Percentiles rank a stretch among this genome's conserved stretches.
These are phyloP conservation scores for Bombus confusus DNA, from an alignment of 1,140 invertebrate species.

Conservation along the genomic window DNA sequence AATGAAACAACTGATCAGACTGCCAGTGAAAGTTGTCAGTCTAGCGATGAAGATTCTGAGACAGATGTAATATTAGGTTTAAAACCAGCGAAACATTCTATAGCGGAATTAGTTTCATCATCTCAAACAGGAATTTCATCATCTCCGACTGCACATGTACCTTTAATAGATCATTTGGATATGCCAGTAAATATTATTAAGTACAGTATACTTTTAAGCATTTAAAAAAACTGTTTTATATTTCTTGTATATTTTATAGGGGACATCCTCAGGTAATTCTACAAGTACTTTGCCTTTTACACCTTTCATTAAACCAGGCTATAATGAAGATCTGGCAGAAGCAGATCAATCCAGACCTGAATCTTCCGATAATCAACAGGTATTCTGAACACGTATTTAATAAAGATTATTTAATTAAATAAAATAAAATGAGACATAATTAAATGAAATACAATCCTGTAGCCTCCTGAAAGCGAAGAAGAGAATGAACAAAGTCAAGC, in stretches of 20 bases:
- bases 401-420: not conserved
- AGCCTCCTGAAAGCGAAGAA: constrained; percentile 47
- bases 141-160: constrained; percentile 59
- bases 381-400: constrained; percentile 29
- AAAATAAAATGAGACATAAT: not conserved
- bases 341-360: constrained; percentile 81
- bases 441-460: not conserved
- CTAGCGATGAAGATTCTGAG: constrained; percentile 79
- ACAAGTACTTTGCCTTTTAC: constrained; percentile 41
- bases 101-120: constrained; percentile 64
- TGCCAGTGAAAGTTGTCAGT: constrained; percentile 75
- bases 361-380: constrained; percentile 72
- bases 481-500: constrained; percentile 57
- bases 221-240: not conserved
- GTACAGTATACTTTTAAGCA: not conserved
- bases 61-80: constrained; percentile 61
- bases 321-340: constrained; percentile 82
- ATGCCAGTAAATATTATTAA: constrained; percentile 59
- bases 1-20: constrained; percentile 74
- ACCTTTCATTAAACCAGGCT: constrained; percentile 63
- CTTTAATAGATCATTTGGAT: constrained; percentile 67
- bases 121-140: constrained; percentile 59
- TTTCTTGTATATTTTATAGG: constrained; percentile 34
- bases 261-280: constrained; percentile 48
- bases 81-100: constrained; percentile 62